These are phyloP conservation scores for Panzeria rudis DNA, from an alignment of 2,888 invertebrate species.

Conservation along the genomic window DNA sequence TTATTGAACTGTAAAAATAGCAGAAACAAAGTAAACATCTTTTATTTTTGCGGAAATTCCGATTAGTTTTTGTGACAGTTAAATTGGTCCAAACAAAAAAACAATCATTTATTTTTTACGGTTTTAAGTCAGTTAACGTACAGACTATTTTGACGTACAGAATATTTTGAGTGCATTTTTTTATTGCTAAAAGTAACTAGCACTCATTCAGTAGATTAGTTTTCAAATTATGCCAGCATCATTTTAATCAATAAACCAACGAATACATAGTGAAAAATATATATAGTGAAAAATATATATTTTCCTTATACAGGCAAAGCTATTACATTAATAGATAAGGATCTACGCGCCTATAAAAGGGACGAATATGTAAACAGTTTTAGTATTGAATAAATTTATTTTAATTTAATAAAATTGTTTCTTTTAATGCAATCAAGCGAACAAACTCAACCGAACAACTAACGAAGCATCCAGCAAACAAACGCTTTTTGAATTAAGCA, in stretches of 20 bases:
- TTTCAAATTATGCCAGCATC: not conserved
- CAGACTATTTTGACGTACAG: no score
- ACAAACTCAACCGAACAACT: not conserved
- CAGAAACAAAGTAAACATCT: no score
- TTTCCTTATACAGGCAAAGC: conserved; percentile 53
- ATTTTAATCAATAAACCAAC: conserved; percentile 8
- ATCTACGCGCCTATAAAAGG: conserved; percentile 62
- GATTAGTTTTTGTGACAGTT: no score
- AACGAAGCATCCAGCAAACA: conserved; percentile 11
- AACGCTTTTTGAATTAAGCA: conserved; percentile 61
- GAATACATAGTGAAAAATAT: conserved; percentile 31
- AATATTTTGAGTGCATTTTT: not conserved
- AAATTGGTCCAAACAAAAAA: no score
- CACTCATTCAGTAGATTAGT: no score
- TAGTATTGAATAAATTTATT: not conserved
- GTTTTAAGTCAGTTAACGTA: no score
- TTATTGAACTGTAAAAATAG: no score
- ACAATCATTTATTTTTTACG: no score
- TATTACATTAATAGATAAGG: conserved; percentile 61
- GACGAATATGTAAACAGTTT: conserved; percentile 18
- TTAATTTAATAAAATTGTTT: conserved; percentile 26
- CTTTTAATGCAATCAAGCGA: not conserved
- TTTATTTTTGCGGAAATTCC: no score
- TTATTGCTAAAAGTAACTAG: no score
- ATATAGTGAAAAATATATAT: conserved; percentile 50